Conservation (phyloP, 1,140 invertebrate species). For the Coenobita brevimanus region DNA sequence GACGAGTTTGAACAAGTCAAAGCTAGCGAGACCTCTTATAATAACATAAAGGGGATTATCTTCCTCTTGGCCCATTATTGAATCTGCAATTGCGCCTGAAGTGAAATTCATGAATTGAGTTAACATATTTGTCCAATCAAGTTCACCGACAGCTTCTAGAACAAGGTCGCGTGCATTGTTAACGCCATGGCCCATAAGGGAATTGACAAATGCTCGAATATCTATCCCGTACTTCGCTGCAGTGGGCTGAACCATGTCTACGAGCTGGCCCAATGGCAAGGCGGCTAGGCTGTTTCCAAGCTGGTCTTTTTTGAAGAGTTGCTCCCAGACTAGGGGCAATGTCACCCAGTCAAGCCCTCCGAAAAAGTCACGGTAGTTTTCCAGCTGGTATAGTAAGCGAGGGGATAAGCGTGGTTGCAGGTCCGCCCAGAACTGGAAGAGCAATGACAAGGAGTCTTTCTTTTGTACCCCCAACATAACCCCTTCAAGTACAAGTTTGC, state of each 20-base stretch:
- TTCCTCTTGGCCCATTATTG: too few relatives aligned
- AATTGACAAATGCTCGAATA: conserved; percentile 33
- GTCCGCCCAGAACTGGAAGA: conserved; percentile 24
- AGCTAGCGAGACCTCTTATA: too few relatives aligned
- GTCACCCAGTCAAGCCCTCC: background rate
- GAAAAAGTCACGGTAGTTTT: conserved; percentile 36
- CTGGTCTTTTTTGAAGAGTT: conserved; percentile 40
- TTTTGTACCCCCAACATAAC: conserved; percentile 33
- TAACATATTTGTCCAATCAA: conserved; percentile 6
- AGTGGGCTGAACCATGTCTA: conserved; percentile 46
- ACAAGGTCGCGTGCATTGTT: conserved; percentile 45
- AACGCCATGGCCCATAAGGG: conserved; percentile 36
- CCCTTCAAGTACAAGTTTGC: conserved; percentile 27
- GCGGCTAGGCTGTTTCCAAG: conserved; percentile 35
- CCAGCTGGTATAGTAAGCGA: background rate
- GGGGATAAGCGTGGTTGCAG: conserved; percentile 27
- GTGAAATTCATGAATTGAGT: conserved; percentile 7
- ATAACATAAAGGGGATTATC: too few relatives aligned
- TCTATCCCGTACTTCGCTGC: conserved; percentile 52
- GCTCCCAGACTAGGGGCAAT: conserved; percentile 9
- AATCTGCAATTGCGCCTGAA: background rate
- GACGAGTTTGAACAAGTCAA: too few relatives aligned
- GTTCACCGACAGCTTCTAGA: background rate
- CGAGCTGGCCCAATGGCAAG: conserved; percentile 48
- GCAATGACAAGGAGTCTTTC: conserved; percentile 10